A percentile compares a stretch with the other conserved stretches of the same genome.
These are phyloP conservation scores for Acanthiza pusilla DNA, from an alignment of 2,797 vertebrate genomes.

Conservation along the genomic window DNA sequence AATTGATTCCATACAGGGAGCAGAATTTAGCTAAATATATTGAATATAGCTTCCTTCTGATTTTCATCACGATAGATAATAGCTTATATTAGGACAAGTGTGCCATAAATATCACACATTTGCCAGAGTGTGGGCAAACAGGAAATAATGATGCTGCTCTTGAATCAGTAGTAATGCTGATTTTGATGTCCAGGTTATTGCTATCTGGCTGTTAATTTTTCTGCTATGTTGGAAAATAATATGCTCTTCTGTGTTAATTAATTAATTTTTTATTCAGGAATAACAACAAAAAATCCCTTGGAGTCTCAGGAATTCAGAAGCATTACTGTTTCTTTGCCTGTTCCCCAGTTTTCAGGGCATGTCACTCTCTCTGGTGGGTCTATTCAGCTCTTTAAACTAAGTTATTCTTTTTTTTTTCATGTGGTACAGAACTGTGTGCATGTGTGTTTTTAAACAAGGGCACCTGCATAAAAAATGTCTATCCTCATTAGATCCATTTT, in stretches of 20 bases:
- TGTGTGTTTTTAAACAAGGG: conserved; percentile 48
- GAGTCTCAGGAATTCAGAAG: conserved; percentile 7
- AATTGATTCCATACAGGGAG: conserved; percentile 26
- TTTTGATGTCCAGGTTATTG: conserved; percentile 52
- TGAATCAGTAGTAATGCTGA: conserved; percentile 21
- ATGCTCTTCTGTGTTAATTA: conserved; percentile 47
- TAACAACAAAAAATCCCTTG: background rate
- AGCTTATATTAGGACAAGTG: background rate
- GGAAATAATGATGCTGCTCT: conserved; percentile 16
- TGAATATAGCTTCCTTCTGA: conserved; percentile 7
- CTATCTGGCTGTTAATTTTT: conserved; percentile 44
- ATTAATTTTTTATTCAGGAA: conserved; percentile 42
- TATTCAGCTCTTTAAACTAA: conserved; percentile 43
- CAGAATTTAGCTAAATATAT: conserved; percentile 30
- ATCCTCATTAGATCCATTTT: conserved; percentile 78
- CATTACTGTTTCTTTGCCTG: background rate
- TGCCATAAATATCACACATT: conserved; percentile 3
- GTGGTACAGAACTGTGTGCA: background rate
- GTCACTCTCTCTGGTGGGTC: conserved; percentile 42
- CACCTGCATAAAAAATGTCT: conserved; percentile 74
- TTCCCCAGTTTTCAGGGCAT: conserved; percentile 12
- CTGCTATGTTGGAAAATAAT: conserved; percentile 48
- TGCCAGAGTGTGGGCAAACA: background rate
- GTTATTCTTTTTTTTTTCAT: background rate
- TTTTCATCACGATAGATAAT: conserved; percentile 37